Evolutionary conservation across 92 coral and sea anemone genomes (phyloP), one percentile per base, ranked within the genome.

Genomic region (Pocillopora grandis): DNA sequence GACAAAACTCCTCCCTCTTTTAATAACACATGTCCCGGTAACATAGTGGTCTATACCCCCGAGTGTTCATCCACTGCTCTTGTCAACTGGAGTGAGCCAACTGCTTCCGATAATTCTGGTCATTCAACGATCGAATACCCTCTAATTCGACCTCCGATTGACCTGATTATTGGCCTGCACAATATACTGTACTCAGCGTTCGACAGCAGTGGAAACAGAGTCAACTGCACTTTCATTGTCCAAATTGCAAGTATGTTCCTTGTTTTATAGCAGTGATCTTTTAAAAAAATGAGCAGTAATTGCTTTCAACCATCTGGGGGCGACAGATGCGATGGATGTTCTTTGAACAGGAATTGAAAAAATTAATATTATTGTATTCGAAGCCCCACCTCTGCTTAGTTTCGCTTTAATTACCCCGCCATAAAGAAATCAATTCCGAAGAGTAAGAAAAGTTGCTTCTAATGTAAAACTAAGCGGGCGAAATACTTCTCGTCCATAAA

Each of bases 61-160:
- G 31, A 69, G 36, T 90, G 93, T 75, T 75, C 90, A 12, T 65
- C 65, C 62, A 75, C 58, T 36, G 79, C 82, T 8, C 71, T 76
- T 5, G 86, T 87, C 55, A 66, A 76, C 13, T 90, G 93, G 93
- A 87, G 4, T 82, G 85, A 65, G 23, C 90, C 93, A 57, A 57
- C 56, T 9, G 88, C 88, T 12, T 87, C 79, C 3, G 93, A 90
- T 37, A 90, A 90, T 78, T 87, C 93, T 63, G 93, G 86, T 63
- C 76, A 70, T 20, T 88, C 87, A 23, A 36, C 36, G 14, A 42
- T 87, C 60, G 67, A 20, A 31, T 77, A 78, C 71, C 90, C 93
- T 1, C 60, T 36, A 8, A 71, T 83, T 57, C 85, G 78, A 1
- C 90, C 93, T 21, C 90, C 88, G 20, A 71, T 82, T 15, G 67